Base-by-base conservation (phyloP, 2,113 vertebrate genomes). In the Motacilla tschutschensis region DNA sequence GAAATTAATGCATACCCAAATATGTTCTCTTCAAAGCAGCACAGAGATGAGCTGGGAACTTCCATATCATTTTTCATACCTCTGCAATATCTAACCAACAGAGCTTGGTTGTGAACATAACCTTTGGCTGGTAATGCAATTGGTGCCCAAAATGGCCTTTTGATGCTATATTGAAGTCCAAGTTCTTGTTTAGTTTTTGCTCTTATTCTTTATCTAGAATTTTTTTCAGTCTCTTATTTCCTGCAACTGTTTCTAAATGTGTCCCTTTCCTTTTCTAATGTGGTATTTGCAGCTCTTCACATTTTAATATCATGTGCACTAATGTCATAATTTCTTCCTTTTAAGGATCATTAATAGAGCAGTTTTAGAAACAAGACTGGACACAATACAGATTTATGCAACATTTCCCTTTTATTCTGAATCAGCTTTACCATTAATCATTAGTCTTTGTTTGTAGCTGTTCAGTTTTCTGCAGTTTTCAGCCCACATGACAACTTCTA, bases 291-390 rank as follows among this genome's bases (percentile, higher is more conserved):
- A 74, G 6, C 47, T 78, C 74, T 60, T 89, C 64, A 41, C 29
- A 53, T 76, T 87, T 91, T 83, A 60, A 33, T 84, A 75, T 60
- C 6, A 1, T 58, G 17, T 62, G 58, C n/a, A 19, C 75, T 89
- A 53, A 54, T 57, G 85, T 63, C 35, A 60, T 60, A 0, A 38
- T 83, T 82, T 88, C 47, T 86, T 88, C 40, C 35, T 81, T 83
- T 73, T 58, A 63, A 69, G 84, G 79, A 70, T 78, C n/a, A 64
- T 93, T 94, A 89, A 87, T 70, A 43, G 85, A 84, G 77, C 60
- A 69, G 7, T 78, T 33, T 33, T 33, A 33, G 66, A 80, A 92
- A 67, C 44, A 85, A n/a, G 62, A 62, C 67, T 79, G 72, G 77
- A 55, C 62, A 70, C 81, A 90, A 73, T 48, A 78, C 35, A 81